A percentile compares a stretch with the other conserved stretches of the same genome.
phyloP scores from a whole-genome alignment of 2,888 invertebrate species.

The Quadroppia sp. region DNA sequence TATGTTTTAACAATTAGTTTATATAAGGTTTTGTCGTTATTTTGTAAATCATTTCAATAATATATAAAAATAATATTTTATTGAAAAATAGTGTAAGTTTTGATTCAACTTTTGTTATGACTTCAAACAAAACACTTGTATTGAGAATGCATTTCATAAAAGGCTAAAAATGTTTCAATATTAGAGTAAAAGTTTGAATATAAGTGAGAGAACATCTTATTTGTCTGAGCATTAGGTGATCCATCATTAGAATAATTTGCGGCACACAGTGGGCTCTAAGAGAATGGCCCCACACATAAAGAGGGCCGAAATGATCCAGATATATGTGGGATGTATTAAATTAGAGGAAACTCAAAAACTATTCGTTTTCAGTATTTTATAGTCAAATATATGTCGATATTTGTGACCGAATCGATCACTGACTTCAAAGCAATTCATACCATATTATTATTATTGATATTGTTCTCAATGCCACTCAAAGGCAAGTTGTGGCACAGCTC shows the following conservation, averaged over 20 bases:
- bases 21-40: too few species aligned
- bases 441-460: constrained; percentile 7
- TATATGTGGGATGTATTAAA: not conserved
- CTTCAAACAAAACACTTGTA: too few species aligned
- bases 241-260: constrained; percentile 22
- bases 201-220: constrained; percentile 9
- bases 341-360: not conserved
- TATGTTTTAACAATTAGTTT: too few species aligned
- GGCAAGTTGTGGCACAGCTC: not conserved
- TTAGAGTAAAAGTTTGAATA: too few species aligned
- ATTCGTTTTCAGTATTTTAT: not conserved
- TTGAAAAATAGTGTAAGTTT: too few species aligned
- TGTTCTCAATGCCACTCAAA: not conserved
- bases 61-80: too few species aligned
- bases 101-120: too few species aligned
- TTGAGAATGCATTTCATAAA: too few species aligned
- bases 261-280: constrained; percentile 21
- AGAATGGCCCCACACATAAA: constrained; percentile 16
- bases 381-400: not conserved
- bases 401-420: not conserved
- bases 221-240: constrained; percentile 13
- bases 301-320: too few species aligned
- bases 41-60: too few species aligned
- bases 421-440: not conserved
- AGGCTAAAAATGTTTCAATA: too few species aligned